Conservation (phyloP, 2,888 invertebrate genomes). For the Volucella inflata region DNA sequence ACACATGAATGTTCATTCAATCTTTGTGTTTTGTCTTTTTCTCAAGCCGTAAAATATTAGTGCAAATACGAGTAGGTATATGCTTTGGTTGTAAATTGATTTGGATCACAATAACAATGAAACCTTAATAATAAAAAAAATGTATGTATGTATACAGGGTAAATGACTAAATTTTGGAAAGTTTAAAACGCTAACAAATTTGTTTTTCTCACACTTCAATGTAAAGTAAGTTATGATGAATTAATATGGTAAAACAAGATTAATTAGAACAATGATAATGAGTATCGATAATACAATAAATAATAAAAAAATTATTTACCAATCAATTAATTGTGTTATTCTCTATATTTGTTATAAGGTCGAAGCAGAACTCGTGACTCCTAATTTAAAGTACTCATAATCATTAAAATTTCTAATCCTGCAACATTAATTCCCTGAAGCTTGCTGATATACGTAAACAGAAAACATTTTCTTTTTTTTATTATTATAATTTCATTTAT, state of each 20-base stretch:
- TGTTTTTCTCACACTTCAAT: constrained; percentile 68
- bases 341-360: neutral
- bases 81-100: neutral
- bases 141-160: neutral
- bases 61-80: too few species aligned
- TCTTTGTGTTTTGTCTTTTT: too few species aligned
- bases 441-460: too few species aligned
- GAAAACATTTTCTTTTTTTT: too few species aligned
- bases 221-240: constrained; percentile 50
- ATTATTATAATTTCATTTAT: too few species aligned
- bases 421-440: too few species aligned
- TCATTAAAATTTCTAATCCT: too few species aligned
- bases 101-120: constrained; percentile 28
- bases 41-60: too few species aligned
- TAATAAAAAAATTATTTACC: constrained; percentile 18
- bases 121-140: neutral
- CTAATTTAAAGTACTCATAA: too few species aligned
- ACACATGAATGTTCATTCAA: too few species aligned
- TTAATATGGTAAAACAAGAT: constrained; percentile 59
- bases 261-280: constrained; percentile 53
- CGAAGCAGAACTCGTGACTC: neutral
- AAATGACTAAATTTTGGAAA: neutral
- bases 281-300: constrained; percentile 28
- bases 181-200: constrained; percentile 55
- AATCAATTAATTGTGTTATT: constrained; percentile 34